phyloP scores from a whole-genome alignment of 2,888 invertebrate genomes.

The Ectobius pallidus region DNA sequence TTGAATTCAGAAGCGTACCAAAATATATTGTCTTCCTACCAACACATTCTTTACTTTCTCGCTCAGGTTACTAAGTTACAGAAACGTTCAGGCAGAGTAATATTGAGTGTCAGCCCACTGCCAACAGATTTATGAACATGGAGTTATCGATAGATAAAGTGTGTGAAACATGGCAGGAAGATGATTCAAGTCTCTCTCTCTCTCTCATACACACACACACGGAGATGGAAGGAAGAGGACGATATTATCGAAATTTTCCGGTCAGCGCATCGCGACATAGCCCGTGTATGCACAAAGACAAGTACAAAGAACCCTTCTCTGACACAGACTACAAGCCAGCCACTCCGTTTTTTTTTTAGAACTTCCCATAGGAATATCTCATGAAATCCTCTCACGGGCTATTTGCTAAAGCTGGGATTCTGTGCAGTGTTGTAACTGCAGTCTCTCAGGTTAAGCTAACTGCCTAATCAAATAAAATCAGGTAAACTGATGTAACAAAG shows the following conservation, averaged over 20 bases:
- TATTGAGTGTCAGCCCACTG: too few species aligned
- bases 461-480: too few species aligned
- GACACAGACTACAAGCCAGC: not conserved
- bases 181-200: too few species aligned
- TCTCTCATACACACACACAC: too few species aligned
- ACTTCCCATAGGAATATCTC: slow-evolving; percentile 11
- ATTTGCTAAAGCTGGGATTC: slow-evolving; percentile 21
- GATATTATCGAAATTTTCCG: slow-evolving; percentile 21
- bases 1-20: too few species aligned
- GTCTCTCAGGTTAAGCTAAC: not conserved
- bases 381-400: slow-evolving; percentile 18
- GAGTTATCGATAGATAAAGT: not conserved
- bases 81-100: too few species aligned
- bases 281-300: not conserved
- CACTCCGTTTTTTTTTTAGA: not conserved
- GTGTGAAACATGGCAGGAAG: not conserved
- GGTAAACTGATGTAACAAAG: too few species aligned
- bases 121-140: not conserved
- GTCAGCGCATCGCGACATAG: not conserved
- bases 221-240: too few species aligned
- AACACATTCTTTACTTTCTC: too few species aligned
- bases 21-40: too few species aligned
- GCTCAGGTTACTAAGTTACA: too few species aligned
- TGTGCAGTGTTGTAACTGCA: too few species aligned
- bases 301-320: not conserved